Percentiles rank a stretch among this genome's conserved stretches.
Evolutionary conservation across 1,140 invertebrate species (phyloP).

Genomic region (Trichomalopsis sarcophagae): DNA sequence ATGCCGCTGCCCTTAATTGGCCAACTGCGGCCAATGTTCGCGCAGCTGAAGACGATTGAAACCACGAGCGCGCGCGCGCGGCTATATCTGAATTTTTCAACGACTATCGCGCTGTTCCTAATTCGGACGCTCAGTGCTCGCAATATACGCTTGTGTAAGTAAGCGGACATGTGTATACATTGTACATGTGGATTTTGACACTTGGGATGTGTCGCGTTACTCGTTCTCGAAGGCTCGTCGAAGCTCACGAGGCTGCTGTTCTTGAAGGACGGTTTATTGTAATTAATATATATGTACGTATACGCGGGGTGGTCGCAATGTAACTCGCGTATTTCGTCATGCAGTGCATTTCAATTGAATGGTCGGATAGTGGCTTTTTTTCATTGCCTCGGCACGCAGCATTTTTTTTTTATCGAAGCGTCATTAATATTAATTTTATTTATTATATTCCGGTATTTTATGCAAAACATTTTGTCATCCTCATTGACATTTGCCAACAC

Average conservation of each 20-base stretch:
- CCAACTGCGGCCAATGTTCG: not conserved
- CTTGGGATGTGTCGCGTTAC: not conserved
- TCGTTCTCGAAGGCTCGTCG: conserved; percentile 4
- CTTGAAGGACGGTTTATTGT: conserved; percentile 33
- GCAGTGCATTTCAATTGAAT: conserved; percentile 6
- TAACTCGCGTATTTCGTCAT: conserved; percentile 23
- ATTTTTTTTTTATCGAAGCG: no score
- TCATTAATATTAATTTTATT: not conserved
- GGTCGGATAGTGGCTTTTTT: not conserved
- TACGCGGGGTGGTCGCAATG: conserved; percentile 29
- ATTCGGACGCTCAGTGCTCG: conserved; percentile 35
- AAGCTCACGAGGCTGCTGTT: conserved; percentile 53
- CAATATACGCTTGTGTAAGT: not conserved
- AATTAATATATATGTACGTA: conserved; percentile 33
- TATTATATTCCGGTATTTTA: no score
- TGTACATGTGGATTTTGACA: conserved; percentile 4
- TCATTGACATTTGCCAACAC: not conserved
- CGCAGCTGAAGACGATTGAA: no score
- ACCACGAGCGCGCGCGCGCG: no score
- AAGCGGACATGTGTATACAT: not conserved
- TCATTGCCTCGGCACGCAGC: not conserved
- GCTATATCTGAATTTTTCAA: conserved; percentile 5
- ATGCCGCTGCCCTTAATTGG: not conserved
- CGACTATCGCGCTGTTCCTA: not conserved
- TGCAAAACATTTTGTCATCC: no score